Conservation (phyloP, 2,113 vertebrate species). For the Brachyistius frenatus region DNA sequence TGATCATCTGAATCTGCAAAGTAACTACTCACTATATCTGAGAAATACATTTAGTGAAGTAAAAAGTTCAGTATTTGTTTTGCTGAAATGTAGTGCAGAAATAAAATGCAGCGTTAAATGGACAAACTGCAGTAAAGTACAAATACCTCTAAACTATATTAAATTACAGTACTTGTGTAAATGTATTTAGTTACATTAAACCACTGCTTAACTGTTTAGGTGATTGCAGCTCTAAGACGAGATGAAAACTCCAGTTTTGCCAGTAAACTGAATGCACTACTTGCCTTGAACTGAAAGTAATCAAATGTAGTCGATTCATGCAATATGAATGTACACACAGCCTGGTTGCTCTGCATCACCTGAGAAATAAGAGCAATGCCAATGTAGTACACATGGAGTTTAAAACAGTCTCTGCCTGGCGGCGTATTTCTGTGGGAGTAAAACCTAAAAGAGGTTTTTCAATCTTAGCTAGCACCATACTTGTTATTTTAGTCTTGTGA, state of each 20-base stretch:
- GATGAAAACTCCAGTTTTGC: background rate
- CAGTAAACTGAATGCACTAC: background rate
- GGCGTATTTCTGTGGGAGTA: background rate
- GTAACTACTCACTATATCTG: too few relatives aligned
- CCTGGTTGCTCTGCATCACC: background rate
- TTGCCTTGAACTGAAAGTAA: background rate
- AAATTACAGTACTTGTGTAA: too few relatives aligned
- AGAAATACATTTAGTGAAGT: too few relatives aligned
- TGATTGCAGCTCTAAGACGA: too few relatives aligned
- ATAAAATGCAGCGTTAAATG: too few relatives aligned
- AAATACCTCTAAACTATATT: background rate
- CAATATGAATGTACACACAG: background rate
- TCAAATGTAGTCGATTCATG: background rate
- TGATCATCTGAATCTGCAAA: too few relatives aligned
- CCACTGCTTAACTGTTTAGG: too few relatives aligned
- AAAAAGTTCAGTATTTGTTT: too few relatives aligned
- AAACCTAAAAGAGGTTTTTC: background rate
- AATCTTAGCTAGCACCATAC: background rate
- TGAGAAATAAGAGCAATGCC: background rate
- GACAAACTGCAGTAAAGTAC: background rate
- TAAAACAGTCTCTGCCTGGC: background rate
- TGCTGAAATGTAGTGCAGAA: too few relatives aligned
- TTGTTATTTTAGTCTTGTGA: background rate
- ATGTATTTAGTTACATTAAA: too few relatives aligned
- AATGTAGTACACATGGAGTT: background rate